phyloP scores from a whole-genome alignment of 2,113 vertebrate genomes.

The Pseudopipra pipra region DNA sequence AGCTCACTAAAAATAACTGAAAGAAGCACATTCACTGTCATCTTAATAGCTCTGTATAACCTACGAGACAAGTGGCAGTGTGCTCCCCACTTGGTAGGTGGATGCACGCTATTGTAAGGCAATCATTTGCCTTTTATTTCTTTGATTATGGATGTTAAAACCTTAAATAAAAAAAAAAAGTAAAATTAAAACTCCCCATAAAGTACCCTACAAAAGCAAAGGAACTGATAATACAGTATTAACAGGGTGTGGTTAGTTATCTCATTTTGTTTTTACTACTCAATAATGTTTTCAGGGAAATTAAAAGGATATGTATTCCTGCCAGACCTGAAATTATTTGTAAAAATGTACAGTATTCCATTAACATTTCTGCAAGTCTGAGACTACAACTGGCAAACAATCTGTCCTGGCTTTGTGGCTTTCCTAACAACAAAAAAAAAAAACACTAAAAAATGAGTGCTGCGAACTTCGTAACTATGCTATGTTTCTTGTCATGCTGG shows the following conservation, averaged over 20 bases:
- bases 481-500: conserved; percentile 63
- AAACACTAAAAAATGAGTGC: conserved; percentile 12
- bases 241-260: not conserved
- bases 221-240: not conserved
- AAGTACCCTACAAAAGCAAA: not conserved
- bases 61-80: not conserved
- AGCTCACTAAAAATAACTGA: not conserved
- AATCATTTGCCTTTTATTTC: not conserved
- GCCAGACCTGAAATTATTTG: not conserved
- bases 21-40: not conserved
- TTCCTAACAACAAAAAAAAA: conserved; percentile 13
- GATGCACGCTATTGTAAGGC: not conserved
- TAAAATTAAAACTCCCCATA: not conserved
- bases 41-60: not conserved
- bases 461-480: conserved; percentile 31
- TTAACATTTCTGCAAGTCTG: not conserved
- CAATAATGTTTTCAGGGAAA: not conserved
- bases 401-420: not conserved
- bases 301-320: not conserved
- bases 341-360: not conserved
- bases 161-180: not conserved
- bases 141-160: not conserved
- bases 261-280: not conserved
- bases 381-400: not conserved
- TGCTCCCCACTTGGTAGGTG: not conserved